Base-by-base conservation (phyloP, 2,888 invertebrate species). In the Cheilosia urbana region DNA sequence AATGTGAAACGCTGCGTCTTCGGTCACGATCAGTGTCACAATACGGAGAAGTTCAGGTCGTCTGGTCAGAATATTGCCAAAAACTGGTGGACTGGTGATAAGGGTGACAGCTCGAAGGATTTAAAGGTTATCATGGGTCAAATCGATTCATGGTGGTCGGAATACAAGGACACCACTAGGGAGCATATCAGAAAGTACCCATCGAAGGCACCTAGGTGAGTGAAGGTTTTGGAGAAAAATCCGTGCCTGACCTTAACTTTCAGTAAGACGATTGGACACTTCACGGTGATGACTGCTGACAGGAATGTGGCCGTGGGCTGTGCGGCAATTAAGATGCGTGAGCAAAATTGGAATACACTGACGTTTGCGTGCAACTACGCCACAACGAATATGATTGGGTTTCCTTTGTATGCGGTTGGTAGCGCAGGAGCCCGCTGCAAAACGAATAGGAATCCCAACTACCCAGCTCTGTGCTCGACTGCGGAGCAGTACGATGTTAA, bases 281-380 rank as follows among this genome's bases (percentile, higher is more conserved):
- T 91, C 51, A 90, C 90, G 2, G 89, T 88, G 0, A 82, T 91
- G 82, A 89, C 89, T 0, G 83, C 87, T 15, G 91, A 90, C 68
- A 88, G 87, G 5, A 90, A 89, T 45, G 87, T 72, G 11, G 80
- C 84, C 0, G 77, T 91, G 4, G 91, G 91, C 21, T 91, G 91
- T 69, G 89, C 89, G 15, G 85, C 62, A 0, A 68, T 89, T 58
- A 88, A 87, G 4, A 88, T 85, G 6, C 45, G 65, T 1, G 53
- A 68, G 9, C 69, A 40, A 0, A 72, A 63, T 2, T 89, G 89
- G 76, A 88, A 87, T 75, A 85, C 77, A 21, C 88, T 87, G 80
- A 87, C 89, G 0, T 68, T 89, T 45, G 89, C 89, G 34, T 91
- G 91, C 75, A 90, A 91, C 60, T 91, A 91, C 87, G 89, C 90